Evolutionary conservation across 2,888 invertebrate genomes (phyloP).

Genomic region (Rosalia funebris): DNA sequence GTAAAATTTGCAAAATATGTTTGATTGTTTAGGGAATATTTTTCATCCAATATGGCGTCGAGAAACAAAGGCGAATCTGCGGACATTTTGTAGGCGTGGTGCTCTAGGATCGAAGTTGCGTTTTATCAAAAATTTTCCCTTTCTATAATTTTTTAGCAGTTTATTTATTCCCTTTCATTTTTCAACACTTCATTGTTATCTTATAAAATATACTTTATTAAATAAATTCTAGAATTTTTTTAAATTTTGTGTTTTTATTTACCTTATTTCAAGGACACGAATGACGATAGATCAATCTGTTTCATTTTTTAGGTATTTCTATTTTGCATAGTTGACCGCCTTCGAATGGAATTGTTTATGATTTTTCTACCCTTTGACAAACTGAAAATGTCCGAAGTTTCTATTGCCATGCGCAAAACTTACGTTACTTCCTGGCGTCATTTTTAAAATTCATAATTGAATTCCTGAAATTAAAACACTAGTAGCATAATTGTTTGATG

Average conservation of each 20-base stretch:
- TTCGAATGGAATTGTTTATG: conserved; percentile 1
- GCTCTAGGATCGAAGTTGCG: conserved; percentile 42
- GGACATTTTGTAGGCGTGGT: conserved; percentile 65
- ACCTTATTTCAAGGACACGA: conserved; percentile 48
- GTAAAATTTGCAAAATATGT: conserved; percentile 64
- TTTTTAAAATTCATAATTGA: not conserved
- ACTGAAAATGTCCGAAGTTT: conserved; percentile 25
- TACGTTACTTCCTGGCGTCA: not conserved
- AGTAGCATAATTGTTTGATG: no score
- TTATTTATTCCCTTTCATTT: conserved; percentile 16
- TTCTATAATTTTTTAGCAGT: conserved; percentile 23
- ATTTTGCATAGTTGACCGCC: conserved; percentile 18
- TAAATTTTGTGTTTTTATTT: conserved; percentile 52
- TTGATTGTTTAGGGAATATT: conserved; percentile 60
- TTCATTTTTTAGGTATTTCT: conserved; percentile 18
- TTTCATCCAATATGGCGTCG: conserved; percentile 62
- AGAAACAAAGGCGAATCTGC: conserved; percentile 57
- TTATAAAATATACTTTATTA: conserved; percentile 23
- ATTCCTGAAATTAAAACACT: not conserved
- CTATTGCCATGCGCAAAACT: conserved; percentile 30
- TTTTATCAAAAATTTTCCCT: conserved; percentile 36
- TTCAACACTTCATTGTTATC: conserved; percentile 23
- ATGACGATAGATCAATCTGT: conserved; percentile 27
- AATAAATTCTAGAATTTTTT: conserved; percentile 34
- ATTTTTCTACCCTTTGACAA: conserved; percentile 5